Evolutionary conservation across 2,888 invertebrate genomes (phyloP), one percentile per base, ranked within the genome.

Genomic region (Phania funesta): DNA sequence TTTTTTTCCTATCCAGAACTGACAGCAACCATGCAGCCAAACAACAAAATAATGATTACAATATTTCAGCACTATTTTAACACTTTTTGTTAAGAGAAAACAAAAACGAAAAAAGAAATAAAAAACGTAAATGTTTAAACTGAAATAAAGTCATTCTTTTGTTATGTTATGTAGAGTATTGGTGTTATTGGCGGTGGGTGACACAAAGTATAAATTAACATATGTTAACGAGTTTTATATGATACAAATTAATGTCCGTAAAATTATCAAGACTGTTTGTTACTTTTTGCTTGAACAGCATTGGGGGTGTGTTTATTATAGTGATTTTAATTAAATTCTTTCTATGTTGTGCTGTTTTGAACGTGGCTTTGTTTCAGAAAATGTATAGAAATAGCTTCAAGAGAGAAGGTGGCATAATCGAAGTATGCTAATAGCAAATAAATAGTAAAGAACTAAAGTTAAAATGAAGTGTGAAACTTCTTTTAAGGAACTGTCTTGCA

Each of bases 181-280:
- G 20, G 52, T 18, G 35, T 5, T 35, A 2, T 9, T 1, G 26
- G 35, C 8, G 8, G 58, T 32, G 50, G 46, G 41, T 26, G 65
- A 26, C 8, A 16, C 29, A 22, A 54, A 52, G 22, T 35, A 58
- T 20, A 82, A 82, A 82, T 82, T 82, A 68, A 65, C 74, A 82
- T 82, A 75, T 78, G 78, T 78, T 82, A 82, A 82, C 82, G 82
- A 82, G 70, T 82, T 82, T 82, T 70, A 54, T 68, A 32, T 65
- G 54, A 56, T 64, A 71, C 24, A 64, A 48, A 75, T 75, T 65
- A 48, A 35, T 46, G 29, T 29, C 22, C 38, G 29, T 32, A 26
- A 8, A 3, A 50, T 24, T 38, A 16, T 35, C 24, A 38, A 44
- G 8, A 44, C 4, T 11, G 4, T 35, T 35, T 29, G 29, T 29